Evolutionary conservation across 2,888 invertebrate species (phyloP).

Genomic region (Campoplex nolae): DNA sequence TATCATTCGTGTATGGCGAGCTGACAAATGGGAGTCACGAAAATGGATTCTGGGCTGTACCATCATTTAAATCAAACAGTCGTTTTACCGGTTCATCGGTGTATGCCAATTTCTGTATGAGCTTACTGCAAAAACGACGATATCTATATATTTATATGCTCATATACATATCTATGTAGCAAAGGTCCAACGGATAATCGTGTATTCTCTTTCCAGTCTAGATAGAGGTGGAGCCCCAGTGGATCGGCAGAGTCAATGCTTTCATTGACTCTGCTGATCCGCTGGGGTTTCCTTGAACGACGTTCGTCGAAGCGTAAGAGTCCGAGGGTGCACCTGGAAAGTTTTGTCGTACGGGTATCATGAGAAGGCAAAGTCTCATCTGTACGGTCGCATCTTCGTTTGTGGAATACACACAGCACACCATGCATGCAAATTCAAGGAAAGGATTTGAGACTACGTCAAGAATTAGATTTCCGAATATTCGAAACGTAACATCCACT

Average conservation of each 20-base stretch:
- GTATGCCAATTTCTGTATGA: constrained; percentile 29
- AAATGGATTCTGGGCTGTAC: constrained; percentile 43
- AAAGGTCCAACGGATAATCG: constrained; percentile 77
- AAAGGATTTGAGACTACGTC: constrained; percentile 24
- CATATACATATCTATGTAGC: constrained; percentile 46
- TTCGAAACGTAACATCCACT: constrained; percentile 17
- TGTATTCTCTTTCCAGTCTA: constrained; percentile 81
- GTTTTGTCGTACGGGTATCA: constrained; percentile 73
- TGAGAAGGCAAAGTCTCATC: constrained; percentile 33
- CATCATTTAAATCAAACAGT: constrained; percentile 52
- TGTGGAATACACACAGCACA: constrained; percentile 27
- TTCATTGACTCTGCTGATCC: constrained; percentile 78
- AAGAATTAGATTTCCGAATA: constrained; percentile 55
- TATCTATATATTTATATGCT: neutral
- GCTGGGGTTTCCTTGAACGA: constrained; percentile 72
- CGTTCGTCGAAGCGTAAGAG: constrained; percentile 67
- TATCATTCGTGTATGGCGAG: constrained; percentile 34
- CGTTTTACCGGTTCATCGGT: constrained; percentile 37
- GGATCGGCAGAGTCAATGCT: constrained; percentile 78
- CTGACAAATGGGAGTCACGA: constrained; percentile 25
- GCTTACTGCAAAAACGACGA: neutral
- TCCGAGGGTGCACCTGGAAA: constrained; percentile 72
- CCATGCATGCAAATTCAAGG: constrained; percentile 17
- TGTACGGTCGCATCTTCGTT: constrained; percentile 21
- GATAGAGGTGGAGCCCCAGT: constrained; percentile 73